Evolutionary conservation across 2,888 invertebrate genomes (phyloP).

Genomic region (Coecobrya sp.): DNA sequence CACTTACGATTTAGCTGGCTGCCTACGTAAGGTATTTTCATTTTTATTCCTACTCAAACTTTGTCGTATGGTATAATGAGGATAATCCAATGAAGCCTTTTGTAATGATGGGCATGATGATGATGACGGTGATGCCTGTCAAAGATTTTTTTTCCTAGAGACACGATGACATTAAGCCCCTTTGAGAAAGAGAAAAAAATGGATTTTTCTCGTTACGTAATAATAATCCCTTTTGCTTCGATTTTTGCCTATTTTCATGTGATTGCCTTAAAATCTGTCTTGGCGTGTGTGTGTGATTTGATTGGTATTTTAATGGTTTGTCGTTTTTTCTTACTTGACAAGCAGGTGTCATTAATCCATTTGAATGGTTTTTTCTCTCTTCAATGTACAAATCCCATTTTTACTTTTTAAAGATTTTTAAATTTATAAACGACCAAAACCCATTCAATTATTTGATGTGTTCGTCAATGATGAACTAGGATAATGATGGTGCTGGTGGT

Average conservation of each 20-base stretch:
- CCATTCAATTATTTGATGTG: constrained; percentile 30
- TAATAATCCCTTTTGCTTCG: constrained; percentile 51
- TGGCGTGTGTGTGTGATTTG: constrained; percentile 1
- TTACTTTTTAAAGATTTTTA: constrained; percentile 36
- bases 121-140: constrained; percentile 78
- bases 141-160: constrained; percentile 59
- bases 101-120: constrained; percentile 33
- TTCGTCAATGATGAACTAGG: constrained; percentile 15
- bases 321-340: constrained; percentile 58
- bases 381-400: neutral
- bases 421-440: neutral
- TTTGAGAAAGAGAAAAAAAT: constrained; percentile 35
- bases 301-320: constrained; percentile 59
- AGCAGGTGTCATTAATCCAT: constrained; percentile 67
- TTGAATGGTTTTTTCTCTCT: constrained; percentile 8
- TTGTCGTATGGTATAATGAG: constrained; percentile 38
- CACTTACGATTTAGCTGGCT: neutral
- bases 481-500: neutral
- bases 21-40: constrained; percentile 65
- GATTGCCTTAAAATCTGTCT: constrained; percentile 20
- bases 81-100: constrained; percentile 42
- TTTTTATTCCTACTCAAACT: constrained; percentile 44
- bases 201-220: constrained; percentile 45
- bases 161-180: constrained; percentile 72
- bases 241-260: constrained; percentile 8